Conservation (phyloP, 2,888 invertebrate genomes). For the Pammene aurita region DNA sequence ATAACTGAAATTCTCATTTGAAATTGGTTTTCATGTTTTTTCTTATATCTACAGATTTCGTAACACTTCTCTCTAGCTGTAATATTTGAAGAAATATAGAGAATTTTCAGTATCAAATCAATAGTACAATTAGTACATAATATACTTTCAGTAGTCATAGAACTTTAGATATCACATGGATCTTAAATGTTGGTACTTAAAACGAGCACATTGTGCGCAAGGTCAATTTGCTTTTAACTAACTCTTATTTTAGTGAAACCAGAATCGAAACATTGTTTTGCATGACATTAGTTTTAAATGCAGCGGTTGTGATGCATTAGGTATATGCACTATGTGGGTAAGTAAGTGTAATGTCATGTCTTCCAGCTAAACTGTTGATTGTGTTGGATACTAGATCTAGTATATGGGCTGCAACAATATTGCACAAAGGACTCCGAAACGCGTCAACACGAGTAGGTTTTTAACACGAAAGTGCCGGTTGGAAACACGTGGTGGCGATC, state of each 20-base stretch:
- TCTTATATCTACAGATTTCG: too few species aligned
- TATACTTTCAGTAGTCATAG: too few species aligned
- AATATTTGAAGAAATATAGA: too few species aligned
- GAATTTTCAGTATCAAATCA: too few species aligned
- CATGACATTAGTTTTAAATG: background rate
- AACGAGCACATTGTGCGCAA: too few species aligned
- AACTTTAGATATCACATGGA: too few species aligned
- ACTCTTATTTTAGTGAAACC: background rate
- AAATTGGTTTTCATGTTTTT: too few species aligned
- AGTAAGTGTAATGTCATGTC: constrained; percentile 17
- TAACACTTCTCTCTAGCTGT: too few species aligned
- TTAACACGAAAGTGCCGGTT: constrained; percentile 24
- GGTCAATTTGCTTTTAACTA: background rate
- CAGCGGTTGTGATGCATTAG: constrained; percentile 12
- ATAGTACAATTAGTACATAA: too few species aligned
- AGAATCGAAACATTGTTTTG: background rate
- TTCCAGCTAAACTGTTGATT: background rate
- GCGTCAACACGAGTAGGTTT: background rate
- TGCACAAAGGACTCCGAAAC: background rate
- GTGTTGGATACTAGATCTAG: background rate
- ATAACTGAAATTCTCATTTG: too few species aligned
- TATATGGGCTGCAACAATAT: background rate
- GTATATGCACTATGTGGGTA: constrained; percentile 5
- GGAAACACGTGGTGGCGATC: constrained; percentile 71
- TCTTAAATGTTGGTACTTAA: too few species aligned